Evolutionary conservation across 64 coral and sea anemone genomes (phyloP), one percentile per base, ranked within the genome.

Genomic region (Orbicella faveolata): DNA sequence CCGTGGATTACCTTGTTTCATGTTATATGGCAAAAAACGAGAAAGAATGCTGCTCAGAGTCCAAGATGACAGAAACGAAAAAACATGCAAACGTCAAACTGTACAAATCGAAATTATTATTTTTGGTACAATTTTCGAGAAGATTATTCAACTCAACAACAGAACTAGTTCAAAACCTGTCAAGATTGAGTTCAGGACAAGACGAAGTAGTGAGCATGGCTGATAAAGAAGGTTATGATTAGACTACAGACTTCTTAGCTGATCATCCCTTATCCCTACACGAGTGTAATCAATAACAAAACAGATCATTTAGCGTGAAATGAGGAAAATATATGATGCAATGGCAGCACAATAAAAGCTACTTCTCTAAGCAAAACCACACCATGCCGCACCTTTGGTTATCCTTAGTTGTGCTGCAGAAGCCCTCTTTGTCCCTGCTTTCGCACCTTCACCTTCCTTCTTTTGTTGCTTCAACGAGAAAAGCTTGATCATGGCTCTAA

Each of bases 401-500:
- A 99, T 93, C 86, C 97, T 92, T 77, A 99, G 76, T 64, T 96
- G 94, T 33, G 97, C 97, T 74, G 97, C 97, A 90, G 97, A 99
- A 89, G 97, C 97, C 79, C 97, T 89, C 84, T 99, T 99, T 33
- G 89, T 76, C 63, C 97, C 97, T 79, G 88, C 88, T 87, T 96
- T 99, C 14, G 97, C 79, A 52, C 94, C 91, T 91, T 99, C 97
- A 30, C 97, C 97, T 86, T 99, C 97, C 80, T 99, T 99, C 76
- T 99, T 99, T 65, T 99, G 97, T 89, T 99, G 93, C 74, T 99
- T 99, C 39, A 99, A 89, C 19, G 90, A 91, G 88, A 99, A 99
- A 91, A 99, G 89, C 78, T 96, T 99, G 84, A 99, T 99, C 97
- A 99, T 99, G 88, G 86, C 94, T 79, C 65, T 79, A 88, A 83